A percentile compares a stretch with the other conserved stretches of the same genome.
phyloP scores from a whole-genome alignment of 2,797 vertebrate genomes.

The Halcyon badia region DNA sequence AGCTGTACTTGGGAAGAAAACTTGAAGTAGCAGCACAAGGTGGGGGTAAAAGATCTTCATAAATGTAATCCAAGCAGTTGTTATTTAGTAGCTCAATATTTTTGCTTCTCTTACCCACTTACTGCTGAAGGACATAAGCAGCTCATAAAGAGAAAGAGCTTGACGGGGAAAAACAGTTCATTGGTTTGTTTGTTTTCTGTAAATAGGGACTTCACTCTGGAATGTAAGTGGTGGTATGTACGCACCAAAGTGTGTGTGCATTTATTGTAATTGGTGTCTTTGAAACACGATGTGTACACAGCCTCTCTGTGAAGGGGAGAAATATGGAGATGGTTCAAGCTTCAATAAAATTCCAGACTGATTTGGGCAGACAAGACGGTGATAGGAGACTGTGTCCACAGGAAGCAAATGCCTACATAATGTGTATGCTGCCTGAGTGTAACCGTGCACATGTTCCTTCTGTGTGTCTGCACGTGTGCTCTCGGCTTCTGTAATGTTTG shows the following conservation, averaged over 20 bases:
- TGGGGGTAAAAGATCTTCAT: neutral
- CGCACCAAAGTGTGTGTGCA: neutral
- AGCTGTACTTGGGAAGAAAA: constrained; percentile 4
- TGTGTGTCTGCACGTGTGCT: rapidly evolving
- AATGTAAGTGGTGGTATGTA: neutral
- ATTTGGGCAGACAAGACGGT: neutral
- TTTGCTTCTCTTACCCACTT: constrained; percentile 31
- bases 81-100: constrained; percentile 33
- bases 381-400: neutral
- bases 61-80: constrained; percentile 24
- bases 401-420: neutral
- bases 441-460: neutral
- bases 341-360: neutral
- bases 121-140: constrained; percentile 1
- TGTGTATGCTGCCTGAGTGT: neutral
- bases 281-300: neutral
- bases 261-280: neutral
- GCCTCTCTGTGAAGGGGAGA: neutral
- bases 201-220: neutral
- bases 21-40: neutral
- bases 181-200: neutral
- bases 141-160: neutral
- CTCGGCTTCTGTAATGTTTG: too few relatives aligned
- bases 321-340: neutral
- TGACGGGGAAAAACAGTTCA: neutral